phyloP scores from a whole-genome alignment of 2,113 vertebrate species.

The Climacteris rufus region DNA sequence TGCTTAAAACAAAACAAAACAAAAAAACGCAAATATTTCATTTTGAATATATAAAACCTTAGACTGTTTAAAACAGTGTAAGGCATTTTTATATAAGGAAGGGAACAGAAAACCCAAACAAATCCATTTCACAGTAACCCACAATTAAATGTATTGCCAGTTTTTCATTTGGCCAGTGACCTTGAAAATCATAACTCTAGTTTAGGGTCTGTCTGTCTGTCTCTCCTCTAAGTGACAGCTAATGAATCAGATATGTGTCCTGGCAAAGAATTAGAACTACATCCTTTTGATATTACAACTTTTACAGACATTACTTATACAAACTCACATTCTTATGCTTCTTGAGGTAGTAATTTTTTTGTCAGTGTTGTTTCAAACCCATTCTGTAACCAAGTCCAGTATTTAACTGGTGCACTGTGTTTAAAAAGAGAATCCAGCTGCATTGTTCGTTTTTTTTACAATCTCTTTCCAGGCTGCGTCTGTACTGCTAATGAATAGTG shows the following conservation, averaged over 20 bases:
- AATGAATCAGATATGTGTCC: slow-evolving; percentile 25
- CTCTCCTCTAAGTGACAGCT: slow-evolving; percentile 25
- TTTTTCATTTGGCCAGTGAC: slow-evolving; percentile 1
- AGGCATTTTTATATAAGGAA: not conserved
- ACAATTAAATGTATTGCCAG: not conserved
- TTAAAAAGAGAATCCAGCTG: not conserved
- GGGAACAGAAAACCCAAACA: not conserved
- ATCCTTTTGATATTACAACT: not conserved
- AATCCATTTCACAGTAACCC: slow-evolving; percentile 24
- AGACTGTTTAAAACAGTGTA: not conserved
- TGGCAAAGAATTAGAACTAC: not conserved
- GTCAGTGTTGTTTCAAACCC: not conserved
- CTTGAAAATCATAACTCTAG: slow-evolving; percentile 42
- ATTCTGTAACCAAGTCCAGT: not conserved
- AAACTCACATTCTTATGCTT: not conserved
- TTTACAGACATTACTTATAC: not conserved
- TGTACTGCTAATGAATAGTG: slow-evolving; percentile 33
- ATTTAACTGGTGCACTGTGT: not conserved
- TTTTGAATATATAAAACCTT: not conserved
- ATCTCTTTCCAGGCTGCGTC: not conserved
- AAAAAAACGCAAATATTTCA: not conserved
- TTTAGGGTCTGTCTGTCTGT: not conserved
- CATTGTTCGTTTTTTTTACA: not conserved
- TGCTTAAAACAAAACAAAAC: not conserved
- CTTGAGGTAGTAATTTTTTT: not conserved